Percentiles rank a stretch among this genome's conserved stretches.
These are phyloP conservation scores for Sterrhoptilus dennistouni DNA, from an alignment of 2,113 vertebrate genomes.

Conservation along the genomic window DNA sequence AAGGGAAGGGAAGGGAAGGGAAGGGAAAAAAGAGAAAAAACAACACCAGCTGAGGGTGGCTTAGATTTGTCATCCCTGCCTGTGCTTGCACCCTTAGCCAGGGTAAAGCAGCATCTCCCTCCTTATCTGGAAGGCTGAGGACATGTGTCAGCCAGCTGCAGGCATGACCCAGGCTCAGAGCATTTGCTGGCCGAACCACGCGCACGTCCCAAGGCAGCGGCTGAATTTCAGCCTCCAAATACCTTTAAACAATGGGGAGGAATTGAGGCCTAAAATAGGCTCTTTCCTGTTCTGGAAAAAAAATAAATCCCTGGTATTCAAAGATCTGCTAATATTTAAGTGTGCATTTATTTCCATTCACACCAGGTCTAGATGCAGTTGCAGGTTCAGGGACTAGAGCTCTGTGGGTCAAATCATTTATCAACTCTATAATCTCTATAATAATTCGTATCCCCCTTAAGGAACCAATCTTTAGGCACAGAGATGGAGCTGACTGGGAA, in stretches of 20 bases:
- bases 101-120: background rate
- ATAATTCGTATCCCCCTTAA: background rate
- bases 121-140: background rate
- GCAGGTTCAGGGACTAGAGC: background rate
- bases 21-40: background rate
- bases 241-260: constrained; percentile 17
- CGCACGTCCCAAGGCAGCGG: background rate
- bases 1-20: too few species aligned
- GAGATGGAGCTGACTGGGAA: background rate
- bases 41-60: background rate
- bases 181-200: rapidly evolving
- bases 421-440: background rate
- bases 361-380: background rate
- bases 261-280: constrained; percentile 7
- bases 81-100: background rate
- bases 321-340: background rate
- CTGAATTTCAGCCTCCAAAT: constrained; percentile 36
- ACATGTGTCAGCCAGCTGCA: constrained; percentile 18
- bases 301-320: background rate
- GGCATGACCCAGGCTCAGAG: background rate
- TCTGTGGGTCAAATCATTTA: background rate
- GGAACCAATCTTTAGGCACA: background rate
- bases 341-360: background rate
- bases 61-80: background rate
- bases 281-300: constrained; percentile 3